phyloP scores from a whole-genome alignment of 2,797 vertebrate genomes.

The Pogonophryne albipinna region DNA sequence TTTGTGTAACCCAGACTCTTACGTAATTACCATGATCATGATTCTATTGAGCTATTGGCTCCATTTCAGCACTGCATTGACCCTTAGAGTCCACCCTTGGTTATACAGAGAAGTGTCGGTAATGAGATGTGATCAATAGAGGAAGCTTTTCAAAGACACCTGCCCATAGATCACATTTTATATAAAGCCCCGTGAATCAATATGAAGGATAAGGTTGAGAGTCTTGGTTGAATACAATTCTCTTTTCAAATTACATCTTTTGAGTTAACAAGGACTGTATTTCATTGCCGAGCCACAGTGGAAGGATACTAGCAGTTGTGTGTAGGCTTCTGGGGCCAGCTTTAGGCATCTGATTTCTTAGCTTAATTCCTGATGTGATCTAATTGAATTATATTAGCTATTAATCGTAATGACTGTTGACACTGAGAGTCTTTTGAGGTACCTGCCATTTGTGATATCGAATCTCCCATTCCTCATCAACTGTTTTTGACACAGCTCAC shows the following conservation, averaged over 20 bases:
- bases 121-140: constrained; percentile 78
- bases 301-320: neutral
- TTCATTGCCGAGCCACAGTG: constrained; percentile 4
- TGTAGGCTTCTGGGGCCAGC: constrained; percentile 12
- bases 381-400: constrained; percentile 38
- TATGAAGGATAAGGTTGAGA: neutral
- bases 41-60: constrained; percentile 71
- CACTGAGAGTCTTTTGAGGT: constrained; percentile 11
- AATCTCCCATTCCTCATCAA: constrained; percentile 53
- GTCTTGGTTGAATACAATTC: neutral
- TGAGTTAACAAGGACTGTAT: neutral
- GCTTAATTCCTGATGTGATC: constrained; percentile 30
- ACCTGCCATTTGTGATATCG: constrained; percentile 26
- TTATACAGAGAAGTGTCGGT: constrained; percentile 57
- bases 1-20: constrained; percentile 44
- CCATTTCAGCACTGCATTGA: constrained; percentile 62
- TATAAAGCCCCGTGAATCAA: constrained; percentile 37
- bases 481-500: constrained; percentile 62
- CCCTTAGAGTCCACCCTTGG: constrained; percentile 43
- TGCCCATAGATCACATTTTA: constrained; percentile 55
- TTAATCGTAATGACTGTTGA: constrained; percentile 35
- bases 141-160: constrained; percentile 58
- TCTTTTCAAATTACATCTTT: neutral
- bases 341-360: constrained; percentile 23
- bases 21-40: constrained; percentile 63